Evolutionary conservation across 2,888 invertebrate genomes (phyloP).

Genomic region (Metellina segmentata): DNA sequence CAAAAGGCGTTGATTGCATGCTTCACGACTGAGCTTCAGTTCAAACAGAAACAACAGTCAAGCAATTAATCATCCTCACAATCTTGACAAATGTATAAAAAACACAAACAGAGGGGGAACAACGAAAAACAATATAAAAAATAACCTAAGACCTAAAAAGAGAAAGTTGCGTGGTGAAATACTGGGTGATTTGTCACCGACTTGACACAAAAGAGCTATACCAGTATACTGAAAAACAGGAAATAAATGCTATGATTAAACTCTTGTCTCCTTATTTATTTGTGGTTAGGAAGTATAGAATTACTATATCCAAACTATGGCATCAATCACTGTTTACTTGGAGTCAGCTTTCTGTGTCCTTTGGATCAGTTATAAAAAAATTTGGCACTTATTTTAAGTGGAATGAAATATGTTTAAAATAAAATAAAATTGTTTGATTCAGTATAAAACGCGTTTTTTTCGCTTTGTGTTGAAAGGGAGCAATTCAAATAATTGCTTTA

Average conservation of each 20-base stretch:
- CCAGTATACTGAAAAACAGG: neutral
- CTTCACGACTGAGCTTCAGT: neutral
- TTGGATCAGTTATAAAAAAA: neutral
- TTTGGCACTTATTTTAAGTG: too few relatives aligned
- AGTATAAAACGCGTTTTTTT: too few relatives aligned
- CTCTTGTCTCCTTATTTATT: neutral
- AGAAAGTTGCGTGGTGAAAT: neutral
- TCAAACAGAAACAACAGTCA: neutral
- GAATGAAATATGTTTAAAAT: too few relatives aligned
- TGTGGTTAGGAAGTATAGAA: neutral
- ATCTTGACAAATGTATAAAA: neutral
- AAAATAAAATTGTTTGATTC: too few relatives aligned
- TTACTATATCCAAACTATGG: neutral
- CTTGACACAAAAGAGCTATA: neutral
- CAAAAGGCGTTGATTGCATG: neutral
- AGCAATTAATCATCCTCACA: neutral
- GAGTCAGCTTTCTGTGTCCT: neutral
- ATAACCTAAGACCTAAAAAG: neutral
- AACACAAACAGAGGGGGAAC: neutral
- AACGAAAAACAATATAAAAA: neutral
- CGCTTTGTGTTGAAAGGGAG: too few relatives aligned
- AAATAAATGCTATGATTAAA: neutral
- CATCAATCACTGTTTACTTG: neutral
- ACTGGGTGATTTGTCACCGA: neutral
- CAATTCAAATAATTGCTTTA: too few relatives aligned